Evolutionary conservation across 2,797 vertebrate species (phyloP).

Genomic region (Prunella strophiata): DNA sequence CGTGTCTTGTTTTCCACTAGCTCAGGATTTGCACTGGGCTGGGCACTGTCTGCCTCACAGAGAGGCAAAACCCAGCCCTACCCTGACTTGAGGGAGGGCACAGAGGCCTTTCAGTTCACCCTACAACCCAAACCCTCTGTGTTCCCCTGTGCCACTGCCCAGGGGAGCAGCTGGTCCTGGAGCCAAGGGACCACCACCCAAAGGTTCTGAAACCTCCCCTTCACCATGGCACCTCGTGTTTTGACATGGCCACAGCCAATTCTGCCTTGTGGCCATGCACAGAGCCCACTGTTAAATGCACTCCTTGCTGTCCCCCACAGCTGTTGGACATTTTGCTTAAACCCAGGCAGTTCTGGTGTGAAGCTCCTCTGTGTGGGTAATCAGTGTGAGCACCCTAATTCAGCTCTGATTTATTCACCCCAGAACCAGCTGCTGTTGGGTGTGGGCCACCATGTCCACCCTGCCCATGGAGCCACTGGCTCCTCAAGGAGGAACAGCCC

Average conservation of each 20-base stretch:
- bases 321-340: not conserved
- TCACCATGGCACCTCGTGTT: accelerated
- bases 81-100: accelerated
- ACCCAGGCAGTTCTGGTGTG: not conserved
- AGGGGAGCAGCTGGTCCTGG: accelerated
- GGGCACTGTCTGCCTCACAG: too few species aligned
- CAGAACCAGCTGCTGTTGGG: not conserved
- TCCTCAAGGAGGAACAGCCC: not conserved
- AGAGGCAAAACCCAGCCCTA: not conserved
- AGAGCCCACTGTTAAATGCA: not conserved
- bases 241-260: accelerated
- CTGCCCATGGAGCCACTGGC: not conserved
- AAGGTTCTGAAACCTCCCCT: not conserved
- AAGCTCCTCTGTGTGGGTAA: not conserved
- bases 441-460: not conserved
- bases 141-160: not conserved
- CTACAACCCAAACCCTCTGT: not conserved
- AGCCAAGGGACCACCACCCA: not conserved
- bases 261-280: not conserved
- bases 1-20: not conserved
- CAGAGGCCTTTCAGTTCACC: accelerated
- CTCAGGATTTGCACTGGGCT: not conserved
- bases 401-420: not conserved
- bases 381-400: not conserved
- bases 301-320: not conserved